Conservation (phyloP, 2,797 vertebrate genomes). For the Eupleurogrammus muticus region DNA sequence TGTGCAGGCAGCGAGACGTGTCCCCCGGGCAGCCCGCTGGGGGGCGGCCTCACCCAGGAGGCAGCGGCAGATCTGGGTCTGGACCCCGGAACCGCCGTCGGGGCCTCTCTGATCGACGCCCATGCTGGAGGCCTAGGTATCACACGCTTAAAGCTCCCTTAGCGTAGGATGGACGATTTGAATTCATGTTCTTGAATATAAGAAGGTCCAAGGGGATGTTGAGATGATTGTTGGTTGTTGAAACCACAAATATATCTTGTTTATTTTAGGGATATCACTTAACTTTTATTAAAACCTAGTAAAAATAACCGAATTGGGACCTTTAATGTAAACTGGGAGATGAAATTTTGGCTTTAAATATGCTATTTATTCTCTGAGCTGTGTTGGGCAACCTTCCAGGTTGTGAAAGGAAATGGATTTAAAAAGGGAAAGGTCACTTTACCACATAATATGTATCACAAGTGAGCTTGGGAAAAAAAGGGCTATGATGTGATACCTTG, state of each 20-base stretch:
- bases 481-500: background rate
- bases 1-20: slow-evolving; percentile 87
- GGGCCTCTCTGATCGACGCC: slow-evolving; percentile 94
- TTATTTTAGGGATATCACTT: no score
- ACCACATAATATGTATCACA: background rate
- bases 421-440: background rate
- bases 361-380: background rate
- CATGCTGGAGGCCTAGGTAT: slow-evolving; percentile 96
- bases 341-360: background rate
- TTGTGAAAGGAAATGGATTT: background rate
- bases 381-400: background rate
- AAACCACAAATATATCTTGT: no score
- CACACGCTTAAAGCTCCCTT: background rate
- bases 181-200: no score
- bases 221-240: no score
- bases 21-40: slow-evolving; percentile 89
- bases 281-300: no score
- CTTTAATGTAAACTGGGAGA: background rate
- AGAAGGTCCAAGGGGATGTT: no score
- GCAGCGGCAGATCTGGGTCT: slow-evolving; percentile 90
- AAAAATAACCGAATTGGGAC: no score
- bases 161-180: no score
- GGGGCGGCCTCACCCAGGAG: slow-evolving; percentile 86
- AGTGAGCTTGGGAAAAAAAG: background rate
- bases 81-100: slow-evolving; percentile 88